Percentiles rank a stretch among this genome's conserved stretches.
Conservation (phyloP, 2,797 vertebrate species). For the Hippopotamyrus pictus region DNA sequence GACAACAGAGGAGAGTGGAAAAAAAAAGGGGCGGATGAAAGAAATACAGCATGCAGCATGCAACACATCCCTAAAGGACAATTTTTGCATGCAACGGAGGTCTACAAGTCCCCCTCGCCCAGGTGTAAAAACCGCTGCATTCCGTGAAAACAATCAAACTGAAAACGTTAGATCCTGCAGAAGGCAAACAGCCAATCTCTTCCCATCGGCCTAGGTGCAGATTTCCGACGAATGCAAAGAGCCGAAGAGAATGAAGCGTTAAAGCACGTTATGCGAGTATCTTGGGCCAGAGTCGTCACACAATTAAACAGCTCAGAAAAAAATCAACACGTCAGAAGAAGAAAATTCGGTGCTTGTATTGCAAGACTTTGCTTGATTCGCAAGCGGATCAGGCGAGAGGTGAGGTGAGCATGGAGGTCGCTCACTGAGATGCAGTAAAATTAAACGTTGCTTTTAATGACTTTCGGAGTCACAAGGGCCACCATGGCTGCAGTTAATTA, state of each 20-base stretch:
- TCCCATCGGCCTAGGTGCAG: neutral
- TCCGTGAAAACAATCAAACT: neutral
- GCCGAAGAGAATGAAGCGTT: neutral
- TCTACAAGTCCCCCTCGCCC: neutral
- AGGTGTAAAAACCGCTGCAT: neutral
- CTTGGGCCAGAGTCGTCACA: neutral
- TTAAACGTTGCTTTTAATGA: conserved; percentile 77
- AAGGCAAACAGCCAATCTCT: neutral
- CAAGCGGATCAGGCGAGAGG: conserved; percentile 57
- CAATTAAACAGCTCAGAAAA: conserved; percentile 10
- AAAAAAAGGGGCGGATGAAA: neutral
- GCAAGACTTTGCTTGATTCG: conserved; percentile 52
- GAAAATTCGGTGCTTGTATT: neutral
- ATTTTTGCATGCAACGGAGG: neutral
- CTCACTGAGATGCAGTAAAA: conserved; percentile 69
- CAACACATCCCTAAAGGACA: neutral
- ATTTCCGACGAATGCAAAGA: neutral
- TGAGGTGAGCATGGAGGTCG: conserved; percentile 71
- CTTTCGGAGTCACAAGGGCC: conserved; percentile 64
- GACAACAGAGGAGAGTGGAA: neutral
- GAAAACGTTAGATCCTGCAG: neutral
- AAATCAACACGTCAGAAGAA: conserved; percentile 19
- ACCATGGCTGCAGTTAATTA: conserved; percentile 58
- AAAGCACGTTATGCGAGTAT: neutral
- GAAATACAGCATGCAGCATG: neutral